These are phyloP conservation scores for Chironomus tepperi DNA, from an alignment of 1,140 invertebrate genomes.

Conservation along the genomic window DNA sequence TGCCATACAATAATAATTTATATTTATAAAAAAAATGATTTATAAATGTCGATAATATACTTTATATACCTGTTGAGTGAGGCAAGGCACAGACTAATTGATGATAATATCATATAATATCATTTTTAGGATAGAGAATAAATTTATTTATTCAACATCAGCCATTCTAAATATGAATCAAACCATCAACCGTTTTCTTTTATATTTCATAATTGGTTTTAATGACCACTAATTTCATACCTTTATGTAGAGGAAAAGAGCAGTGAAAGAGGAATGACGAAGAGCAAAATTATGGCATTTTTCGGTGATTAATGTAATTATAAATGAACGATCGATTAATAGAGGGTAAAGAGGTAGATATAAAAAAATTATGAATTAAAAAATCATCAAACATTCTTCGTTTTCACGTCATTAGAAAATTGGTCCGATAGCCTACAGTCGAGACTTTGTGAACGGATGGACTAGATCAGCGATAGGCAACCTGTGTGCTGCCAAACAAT, in stretches of 20 bases:
- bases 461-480: too few relatives aligned
- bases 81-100: constrained; percentile 11
- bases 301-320: constrained; percentile 14
- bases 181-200: not conserved
- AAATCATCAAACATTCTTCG: constrained; percentile 1
- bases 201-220: constrained; percentile 11
- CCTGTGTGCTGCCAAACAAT: too few relatives aligned
- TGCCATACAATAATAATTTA: not conserved
- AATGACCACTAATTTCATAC: constrained; percentile 20
- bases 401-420: not conserved
- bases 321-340: constrained; percentile 1
- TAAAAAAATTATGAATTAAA: constrained; percentile 10
- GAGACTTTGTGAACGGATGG: too few relatives aligned
- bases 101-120: constrained; percentile 15
- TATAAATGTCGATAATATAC: constrained; percentile 8
- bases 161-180: constrained; percentile 3
- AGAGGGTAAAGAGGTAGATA: constrained; percentile 11
- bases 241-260: not conserved
- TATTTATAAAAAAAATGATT: constrained; percentile 15
- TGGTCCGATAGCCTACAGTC: too few relatives aligned
- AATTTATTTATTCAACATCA: constrained; percentile 14
- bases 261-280: too few relatives aligned
- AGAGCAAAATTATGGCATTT: constrained; percentile 13
- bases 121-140: constrained; percentile 4
- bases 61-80: constrained; percentile 10